phyloP scores from a whole-genome alignment of 1,140 invertebrate species.

The Drosophila nigrodunni region DNA sequence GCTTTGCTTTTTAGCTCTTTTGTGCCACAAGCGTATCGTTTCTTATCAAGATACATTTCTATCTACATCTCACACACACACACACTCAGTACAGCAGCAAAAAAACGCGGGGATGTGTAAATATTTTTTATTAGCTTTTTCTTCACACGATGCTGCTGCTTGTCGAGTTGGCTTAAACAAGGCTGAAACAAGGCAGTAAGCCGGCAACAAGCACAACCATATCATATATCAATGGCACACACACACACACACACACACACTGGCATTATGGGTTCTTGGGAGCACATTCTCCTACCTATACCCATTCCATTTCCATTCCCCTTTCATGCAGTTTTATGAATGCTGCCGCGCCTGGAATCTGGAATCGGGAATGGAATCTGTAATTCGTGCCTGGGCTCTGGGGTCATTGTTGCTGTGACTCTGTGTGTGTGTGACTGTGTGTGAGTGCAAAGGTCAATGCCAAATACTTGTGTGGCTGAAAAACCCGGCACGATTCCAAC shows the following conservation, averaged over 20 bases:
- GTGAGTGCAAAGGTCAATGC: slow-evolving; percentile 59
- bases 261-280: slow-evolving; percentile 15
- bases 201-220: slow-evolving; percentile 26
- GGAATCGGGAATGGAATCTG: slow-evolving; percentile 36
- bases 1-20: slow-evolving; percentile 19
- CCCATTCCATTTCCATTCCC: slow-evolving; percentile 24
- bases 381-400: slow-evolving; percentile 64
- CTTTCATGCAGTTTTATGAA: slow-evolving; percentile 29
- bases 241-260: background rate
- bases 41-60: slow-evolving; percentile 74
- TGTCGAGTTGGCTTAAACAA: slow-evolving; percentile 14
- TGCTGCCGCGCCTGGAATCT: slow-evolving; percentile 9
- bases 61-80: slow-evolving; percentile 44
- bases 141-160: slow-evolving; percentile 25
- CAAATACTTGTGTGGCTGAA: slow-evolving; percentile 27
- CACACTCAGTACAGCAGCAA: slow-evolving; percentile 12
- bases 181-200: background rate
- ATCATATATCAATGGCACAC: slow-evolving; percentile 46
- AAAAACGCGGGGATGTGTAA: slow-evolving; percentile 61
- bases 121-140: slow-evolving; percentile 75
- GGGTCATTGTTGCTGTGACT: slow-evolving; percentile 43
- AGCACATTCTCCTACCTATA: slow-evolving; percentile 13
- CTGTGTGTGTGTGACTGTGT: background rate
- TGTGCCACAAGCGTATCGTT: slow-evolving; percentile 36
- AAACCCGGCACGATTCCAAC: slow-evolving; percentile 58